Evolutionary conservation across 2,797 vertebrate species (phyloP).

Genomic region (Poecile montanus): DNA sequence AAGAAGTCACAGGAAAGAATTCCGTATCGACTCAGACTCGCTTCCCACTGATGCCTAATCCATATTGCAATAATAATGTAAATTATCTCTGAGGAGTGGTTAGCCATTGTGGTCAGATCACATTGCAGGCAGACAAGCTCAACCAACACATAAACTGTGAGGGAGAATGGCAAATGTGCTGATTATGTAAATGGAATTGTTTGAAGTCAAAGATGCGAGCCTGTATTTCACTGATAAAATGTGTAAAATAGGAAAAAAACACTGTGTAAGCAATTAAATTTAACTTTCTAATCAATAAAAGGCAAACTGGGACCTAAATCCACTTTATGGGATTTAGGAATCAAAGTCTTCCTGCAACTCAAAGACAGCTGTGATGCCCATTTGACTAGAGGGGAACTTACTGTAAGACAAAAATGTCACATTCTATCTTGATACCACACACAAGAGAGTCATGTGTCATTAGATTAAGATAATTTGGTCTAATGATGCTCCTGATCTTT

Average conservation of each 20-base stretch:
- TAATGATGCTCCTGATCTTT: constrained; percentile 6
- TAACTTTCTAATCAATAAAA: constrained; percentile 65
- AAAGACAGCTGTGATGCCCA: constrained; percentile 19
- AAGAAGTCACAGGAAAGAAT: constrained; percentile 24
- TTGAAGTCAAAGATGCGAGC: constrained; percentile 52
- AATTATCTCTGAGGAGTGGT: constrained; percentile 41
- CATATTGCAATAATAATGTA: constrained; percentile 57
- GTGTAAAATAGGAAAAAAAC: constrained; percentile 14
- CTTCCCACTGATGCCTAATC: constrained; percentile 48
- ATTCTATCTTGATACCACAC: not conserved
- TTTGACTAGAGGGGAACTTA: constrained; percentile 11
- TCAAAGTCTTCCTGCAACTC: constrained; percentile 46
- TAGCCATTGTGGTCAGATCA: constrained; percentile 13
- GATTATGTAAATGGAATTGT: constrained; percentile 63
- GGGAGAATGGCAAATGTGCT: constrained; percentile 31
- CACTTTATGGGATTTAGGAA: constrained; percentile 59
- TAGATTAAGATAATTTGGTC: not conserved
- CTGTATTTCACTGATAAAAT: constrained; percentile 68
- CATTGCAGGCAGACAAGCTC: constrained; percentile 18
- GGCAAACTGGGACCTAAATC: constrained; percentile 58
- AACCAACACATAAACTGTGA: not conserved
- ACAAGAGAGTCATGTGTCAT: not conserved
- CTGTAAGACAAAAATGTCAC: not conserved
- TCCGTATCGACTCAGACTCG: not conserved
- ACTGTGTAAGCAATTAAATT: constrained; percentile 54